Base-by-base conservation (phyloP, 2,888 invertebrate genomes). In the Melanotus villosus region DNA sequence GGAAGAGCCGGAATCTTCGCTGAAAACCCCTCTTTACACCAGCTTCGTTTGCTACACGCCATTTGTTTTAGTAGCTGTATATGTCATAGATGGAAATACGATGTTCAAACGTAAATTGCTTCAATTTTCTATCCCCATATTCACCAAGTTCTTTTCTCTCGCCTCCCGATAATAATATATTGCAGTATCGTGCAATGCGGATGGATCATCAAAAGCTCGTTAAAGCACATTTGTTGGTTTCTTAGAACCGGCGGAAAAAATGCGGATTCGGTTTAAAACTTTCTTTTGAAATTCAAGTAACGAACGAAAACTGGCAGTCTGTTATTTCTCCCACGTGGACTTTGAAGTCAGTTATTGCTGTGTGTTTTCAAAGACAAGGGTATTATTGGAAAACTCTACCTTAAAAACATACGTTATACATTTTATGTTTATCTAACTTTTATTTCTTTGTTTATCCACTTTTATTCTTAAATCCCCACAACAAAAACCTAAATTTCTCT, bases 11-110 rank as follows among this genome's bases (percentile, higher is more conserved):
- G 50, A 38, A 18, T 62, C 65, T 54, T 60, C 60, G 52, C 21
- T 45, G 54, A 67, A 67, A 59, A 60, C 60, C 41, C 38, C 34
- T 41, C 54, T 67, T 67, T 67, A 54, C 60, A 54, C 54, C 66
- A 57, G 50, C 58, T 67, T 62, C 60, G 62, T 67, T 54, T 62
- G 54, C 45, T 45, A 43, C 67, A 54, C 67, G 32, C 62, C 62
- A 62, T 67, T 67, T 67, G 56, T 67, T 64, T 67, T 60, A 62
- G 67, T 67, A 62, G 52, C 67, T 41, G 67, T 67, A 45, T 65
- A 65, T 65, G 58, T 67, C 60, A 67, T 62, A 67, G 67, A 67
- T 62, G 60, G 67, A 67, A 60, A 67, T 67, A 45, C 67, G 60
- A 67, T 62, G 62, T 67, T 67, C 54, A 67, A 67, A 67, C 56